Evolutionary conservation across 2,113 vertebrate species (phyloP).

Genomic region (Peromyscus leucopus): DNA sequence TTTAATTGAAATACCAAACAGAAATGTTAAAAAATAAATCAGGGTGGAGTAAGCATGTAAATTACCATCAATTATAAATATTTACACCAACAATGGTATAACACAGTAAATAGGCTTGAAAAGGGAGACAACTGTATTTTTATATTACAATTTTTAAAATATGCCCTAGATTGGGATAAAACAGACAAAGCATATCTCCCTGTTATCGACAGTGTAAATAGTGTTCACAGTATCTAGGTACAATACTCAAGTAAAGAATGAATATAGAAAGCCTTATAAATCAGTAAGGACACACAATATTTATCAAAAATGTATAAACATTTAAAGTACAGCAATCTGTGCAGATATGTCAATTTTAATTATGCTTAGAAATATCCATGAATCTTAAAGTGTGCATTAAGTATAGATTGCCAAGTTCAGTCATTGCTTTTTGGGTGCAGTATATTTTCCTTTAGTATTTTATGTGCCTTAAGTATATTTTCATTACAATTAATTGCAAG

Average conservation of each 20-base stretch:
- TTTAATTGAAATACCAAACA: not conserved
- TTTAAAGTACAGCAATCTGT: not conserved
- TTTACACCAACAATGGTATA: not conserved
- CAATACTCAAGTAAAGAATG: not conserved
- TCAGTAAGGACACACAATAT: not conserved
- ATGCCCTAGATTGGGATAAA: not conserved
- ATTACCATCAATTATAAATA: not conserved
- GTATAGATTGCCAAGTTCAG: not conserved
- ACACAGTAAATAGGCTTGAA: not conserved
- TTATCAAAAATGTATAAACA: conserved; percentile 3
- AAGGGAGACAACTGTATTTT: not conserved
- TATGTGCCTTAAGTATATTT: not conserved
- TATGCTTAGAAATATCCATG: not conserved
- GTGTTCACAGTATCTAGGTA: not conserved
- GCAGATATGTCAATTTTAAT: not conserved
- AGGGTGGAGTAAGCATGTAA: not conserved
- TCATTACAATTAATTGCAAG: not conserved
- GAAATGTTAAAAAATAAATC: not conserved
- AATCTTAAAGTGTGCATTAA: not conserved
- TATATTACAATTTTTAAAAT: not conserved
- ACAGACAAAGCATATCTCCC: not conserved
- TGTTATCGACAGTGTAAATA: not conserved
- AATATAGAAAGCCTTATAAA: not conserved
- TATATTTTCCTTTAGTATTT: not conserved
- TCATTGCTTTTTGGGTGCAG: not conserved